These are phyloP conservation scores for Okamejei kenojei DNA, from an alignment of 2,797 vertebrate species.

Conservation along the genomic window DNA sequence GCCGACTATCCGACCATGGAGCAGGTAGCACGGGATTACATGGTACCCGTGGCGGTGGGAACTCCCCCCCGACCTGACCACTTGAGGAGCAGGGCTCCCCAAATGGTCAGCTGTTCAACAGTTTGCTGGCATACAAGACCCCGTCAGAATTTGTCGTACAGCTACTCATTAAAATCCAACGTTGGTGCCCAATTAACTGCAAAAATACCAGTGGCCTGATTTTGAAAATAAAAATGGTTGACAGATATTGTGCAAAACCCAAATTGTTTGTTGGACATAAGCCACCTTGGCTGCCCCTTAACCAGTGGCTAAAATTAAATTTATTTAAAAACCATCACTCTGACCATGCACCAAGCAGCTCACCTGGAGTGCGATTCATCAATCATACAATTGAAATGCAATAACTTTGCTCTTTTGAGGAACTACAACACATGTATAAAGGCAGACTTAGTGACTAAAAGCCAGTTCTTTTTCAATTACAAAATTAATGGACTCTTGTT, in stretches of 20 bases:
- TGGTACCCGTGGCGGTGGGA: no score
- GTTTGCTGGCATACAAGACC: no score
- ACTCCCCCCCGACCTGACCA: no score
- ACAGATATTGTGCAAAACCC: background rate
- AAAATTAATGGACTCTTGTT: background rate
- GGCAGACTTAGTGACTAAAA: background rate
- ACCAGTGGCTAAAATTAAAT: background rate
- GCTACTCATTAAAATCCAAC: background rate
- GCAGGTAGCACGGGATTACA: no score
- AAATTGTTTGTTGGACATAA: background rate
- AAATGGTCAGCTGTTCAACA: background rate
- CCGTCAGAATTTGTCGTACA: background rate
- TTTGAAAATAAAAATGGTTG: background rate
- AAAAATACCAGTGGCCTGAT: background rate
- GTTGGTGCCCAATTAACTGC: background rate
- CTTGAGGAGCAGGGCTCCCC: no score
- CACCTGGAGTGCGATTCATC: background rate
- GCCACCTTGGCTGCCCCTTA: background rate
- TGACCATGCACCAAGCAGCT: background rate
- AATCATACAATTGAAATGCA: background rate
- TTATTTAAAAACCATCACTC: background rate
- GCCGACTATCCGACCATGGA: no score
- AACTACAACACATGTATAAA: background rate
- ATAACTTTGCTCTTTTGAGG: background rate
- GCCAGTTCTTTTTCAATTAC: background rate